Base-by-base conservation (phyloP, 2,888 invertebrate genomes). In the Hypolimnas misippus region DNA sequence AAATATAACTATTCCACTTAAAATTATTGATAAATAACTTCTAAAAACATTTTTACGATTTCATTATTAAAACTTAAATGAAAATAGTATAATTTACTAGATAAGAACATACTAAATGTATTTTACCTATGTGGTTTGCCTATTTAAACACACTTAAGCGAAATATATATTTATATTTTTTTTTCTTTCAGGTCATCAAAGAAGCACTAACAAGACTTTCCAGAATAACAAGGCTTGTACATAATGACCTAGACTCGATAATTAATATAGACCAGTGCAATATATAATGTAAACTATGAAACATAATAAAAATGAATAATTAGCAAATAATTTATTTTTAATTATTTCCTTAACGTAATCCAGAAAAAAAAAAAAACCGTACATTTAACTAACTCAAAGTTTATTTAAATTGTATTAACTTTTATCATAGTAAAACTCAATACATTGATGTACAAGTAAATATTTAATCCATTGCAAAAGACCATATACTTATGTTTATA, bases 151-250 rank as follows among this genome's bases (percentile, higher is more conserved):
- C n/a, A n/a, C n/a, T n/a, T n/a, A n/a, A n/a, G n/a, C n/a, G n/a
- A n/a, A n/a, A n/a, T n/a, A n/a, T n/a, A n/a, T n/a, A n/a, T 25
- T 25, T 25, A 12, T 21, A 4, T 17, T 42, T 16, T 12, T 38
- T 52, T 42, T 52, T 12, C 46, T 69, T 65, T 46, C 66, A 70
- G 69, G 49, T 38, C 53, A 6, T 63, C 55, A 7, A 65, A 63
- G 59, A 69, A 65, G 50, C 62, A 68, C 16, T 65, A 59, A 52
- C 4, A 4, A 14, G 14, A 33, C 21, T 8, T 7, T 8, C 16
- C 16, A 52, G 3, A 1, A 5, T 8, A 53, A 52, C 16, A 53
- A 16, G 53, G 53, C 53, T 53, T 46, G 21, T 35, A 10, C 10
- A 46, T 44, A 25, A 19, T 40, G 53, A 38, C 31, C 33, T 53